A percentile compares a stretch with the other conserved stretches of the same genome.
Conservation (phyloP, 2,113 vertebrate species). For the Prietella phreatophila region DNA sequence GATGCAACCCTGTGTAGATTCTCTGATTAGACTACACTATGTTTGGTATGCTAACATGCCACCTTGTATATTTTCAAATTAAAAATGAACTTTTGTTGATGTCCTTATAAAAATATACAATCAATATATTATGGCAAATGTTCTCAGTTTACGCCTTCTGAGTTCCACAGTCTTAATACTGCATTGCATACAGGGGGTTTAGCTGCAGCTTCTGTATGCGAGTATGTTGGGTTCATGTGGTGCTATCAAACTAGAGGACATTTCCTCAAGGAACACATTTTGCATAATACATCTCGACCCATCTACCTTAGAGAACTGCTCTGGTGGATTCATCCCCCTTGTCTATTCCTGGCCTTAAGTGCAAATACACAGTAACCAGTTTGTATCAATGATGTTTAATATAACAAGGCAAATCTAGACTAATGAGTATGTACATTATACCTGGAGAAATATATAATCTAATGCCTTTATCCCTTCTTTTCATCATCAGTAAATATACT, state of each 20-base stretch:
- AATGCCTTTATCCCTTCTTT: background rate
- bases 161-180: background rate
- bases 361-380: slow-evolving; percentile 36
- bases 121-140: background rate
- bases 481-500: background rate
- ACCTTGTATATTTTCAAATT: background rate
- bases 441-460: slow-evolving; percentile 32
- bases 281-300: slow-evolving; percentile 49
- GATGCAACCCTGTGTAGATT: background rate
- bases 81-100: background rate
- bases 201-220: slow-evolving; percentile 11
- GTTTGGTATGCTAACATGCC: background rate
- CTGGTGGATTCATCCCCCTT: slow-evolving; percentile 5
- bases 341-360: background rate
- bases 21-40: background rate
- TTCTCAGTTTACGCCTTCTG: background rate
- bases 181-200: background rate
- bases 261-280: slow-evolving; percentile 42
- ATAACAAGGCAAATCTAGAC: slow-evolving; percentile 10
- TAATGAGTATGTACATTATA: slow-evolving; percentile 22
- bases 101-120: background rate
- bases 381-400: slow-evolving; percentile 21
- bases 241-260: slow-evolving; percentile 11
- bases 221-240: background rate
- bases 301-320: background rate